Conservation (phyloP, 2,888 invertebrate genomes). For the Palloptera scutellata region DNA sequence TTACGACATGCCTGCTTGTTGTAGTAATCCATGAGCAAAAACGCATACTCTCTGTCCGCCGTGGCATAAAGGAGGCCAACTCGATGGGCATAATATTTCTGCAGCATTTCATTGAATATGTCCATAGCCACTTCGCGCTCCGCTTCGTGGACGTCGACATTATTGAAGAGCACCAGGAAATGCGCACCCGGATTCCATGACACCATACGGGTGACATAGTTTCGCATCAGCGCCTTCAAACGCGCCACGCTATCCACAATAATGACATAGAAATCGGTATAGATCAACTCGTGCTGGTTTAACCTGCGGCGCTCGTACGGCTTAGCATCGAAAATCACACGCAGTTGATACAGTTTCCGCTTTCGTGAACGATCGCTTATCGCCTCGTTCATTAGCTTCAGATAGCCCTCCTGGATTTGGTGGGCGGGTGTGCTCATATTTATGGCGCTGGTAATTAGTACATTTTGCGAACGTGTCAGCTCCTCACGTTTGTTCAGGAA, state of each 20-base stretch:
- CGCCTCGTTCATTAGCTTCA: slow-evolving; percentile 52
- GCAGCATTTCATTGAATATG: slow-evolving; percentile 52
- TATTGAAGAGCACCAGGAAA: slow-evolving; percentile 59
- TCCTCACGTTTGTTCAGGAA: slow-evolving; percentile 50
- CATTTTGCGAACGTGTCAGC: slow-evolving; percentile 51
- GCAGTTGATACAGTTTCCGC: slow-evolving; percentile 47
- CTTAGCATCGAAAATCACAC: slow-evolving; percentile 50
- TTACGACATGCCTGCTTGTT: slow-evolving; percentile 51
- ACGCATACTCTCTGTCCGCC: slow-evolving; percentile 50
- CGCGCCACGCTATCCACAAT: slow-evolving; percentile 52
- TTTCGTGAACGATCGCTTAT: slow-evolving; percentile 11
- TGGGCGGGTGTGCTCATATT: slow-evolving; percentile 60
- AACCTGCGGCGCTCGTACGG: slow-evolving; percentile 23
- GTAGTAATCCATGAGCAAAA: slow-evolving; percentile 58
- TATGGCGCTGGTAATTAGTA: slow-evolving; percentile 51
- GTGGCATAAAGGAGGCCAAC: slow-evolving; percentile 56
- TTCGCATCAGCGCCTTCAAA: slow-evolving; percentile 44
- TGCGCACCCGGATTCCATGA: slow-evolving; percentile 62
- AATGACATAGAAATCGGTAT: slow-evolving; percentile 58
- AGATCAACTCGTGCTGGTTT: slow-evolving; percentile 44
- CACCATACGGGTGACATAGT: slow-evolving; percentile 48
- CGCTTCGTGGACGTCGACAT: slow-evolving; percentile 40
- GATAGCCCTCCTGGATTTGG: slow-evolving; percentile 57
- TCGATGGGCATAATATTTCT: slow-evolving; percentile 54
- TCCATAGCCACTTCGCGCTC: slow-evolving; percentile 45